Conservation (phyloP, 2,797 vertebrate species). For the Ctenochaetus hawaiiensis region DNA sequence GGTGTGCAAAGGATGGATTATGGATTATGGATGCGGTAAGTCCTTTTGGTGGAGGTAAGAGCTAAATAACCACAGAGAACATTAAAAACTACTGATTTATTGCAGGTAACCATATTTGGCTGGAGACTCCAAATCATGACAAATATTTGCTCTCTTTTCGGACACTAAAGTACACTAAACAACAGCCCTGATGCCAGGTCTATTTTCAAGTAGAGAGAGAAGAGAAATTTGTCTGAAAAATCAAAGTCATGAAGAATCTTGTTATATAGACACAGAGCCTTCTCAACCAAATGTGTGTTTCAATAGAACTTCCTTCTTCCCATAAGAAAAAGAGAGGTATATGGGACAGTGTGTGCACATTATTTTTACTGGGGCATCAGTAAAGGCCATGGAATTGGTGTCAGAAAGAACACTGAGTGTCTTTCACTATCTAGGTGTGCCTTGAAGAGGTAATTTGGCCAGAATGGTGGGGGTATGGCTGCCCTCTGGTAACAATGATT, state of each 20-base stretch:
- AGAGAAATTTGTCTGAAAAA: neutral
- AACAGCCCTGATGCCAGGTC: too few relatives aligned
- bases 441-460: slow-evolving; percentile 6
- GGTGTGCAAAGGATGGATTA: neutral
- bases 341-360: neutral
- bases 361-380: slow-evolving; percentile 17
- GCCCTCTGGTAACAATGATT: neutral
- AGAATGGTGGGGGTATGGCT: neutral
- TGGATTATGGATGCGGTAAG: neutral
- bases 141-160: too few relatives aligned
- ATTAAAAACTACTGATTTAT: too few relatives aligned
- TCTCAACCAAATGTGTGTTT: neutral
- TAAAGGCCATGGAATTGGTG: slow-evolving; percentile 6
- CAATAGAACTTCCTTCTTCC: neutral
- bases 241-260: neutral
- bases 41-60: too few relatives aligned
- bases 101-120: too few relatives aligned
- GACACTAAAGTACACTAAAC: neutral
- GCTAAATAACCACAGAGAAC: neutral
- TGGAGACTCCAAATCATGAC: too few relatives aligned
- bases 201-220: neutral
- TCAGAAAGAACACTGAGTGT: slow-evolving; percentile 13
- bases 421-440: slow-evolving; percentile 11
- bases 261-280: too few relatives aligned
- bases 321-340: neutral